phyloP scores from a whole-genome alignment of 2,797 vertebrate species.

The Triplophysa yarkandensis region DNA sequence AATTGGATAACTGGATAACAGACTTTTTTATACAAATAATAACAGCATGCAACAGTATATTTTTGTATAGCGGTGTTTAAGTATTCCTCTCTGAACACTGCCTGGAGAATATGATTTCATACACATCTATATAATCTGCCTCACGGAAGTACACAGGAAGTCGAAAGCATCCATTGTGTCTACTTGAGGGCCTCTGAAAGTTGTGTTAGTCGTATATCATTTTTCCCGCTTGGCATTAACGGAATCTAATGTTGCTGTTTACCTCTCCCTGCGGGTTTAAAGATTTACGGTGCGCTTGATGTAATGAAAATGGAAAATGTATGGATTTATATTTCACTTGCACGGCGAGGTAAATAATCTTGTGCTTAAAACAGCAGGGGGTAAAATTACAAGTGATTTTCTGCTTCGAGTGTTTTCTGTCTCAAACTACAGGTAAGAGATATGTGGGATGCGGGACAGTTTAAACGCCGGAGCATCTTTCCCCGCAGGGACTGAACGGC shows the following conservation, averaged over 20 bases:
- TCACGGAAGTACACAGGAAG: conserved; percentile 3
- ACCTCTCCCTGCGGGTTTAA: conserved; percentile 15
- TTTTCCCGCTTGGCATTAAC: conserved; percentile 22
- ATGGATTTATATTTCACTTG: conserved; percentile 42
- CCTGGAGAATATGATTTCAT: not conserved
- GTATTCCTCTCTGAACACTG: not conserved
- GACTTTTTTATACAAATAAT: too few relatives aligned
- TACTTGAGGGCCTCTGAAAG: not conserved
- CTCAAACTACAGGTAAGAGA: conserved; percentile 49
- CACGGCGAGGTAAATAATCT: conserved; percentile 19
- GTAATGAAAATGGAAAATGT: conserved; percentile 51
- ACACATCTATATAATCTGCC: not conserved
- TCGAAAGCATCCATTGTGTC: not conserved
- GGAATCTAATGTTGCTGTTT: conserved; percentile 8
- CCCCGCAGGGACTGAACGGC: conserved; percentile 45
- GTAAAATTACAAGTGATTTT: conserved; percentile 18
- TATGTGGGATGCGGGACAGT: conserved; percentile 30
- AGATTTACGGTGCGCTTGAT: conserved; percentile 42
- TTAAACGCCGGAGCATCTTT: conserved; percentile 48
- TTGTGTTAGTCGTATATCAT: conserved; percentile 10
- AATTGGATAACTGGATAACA: too few relatives aligned
- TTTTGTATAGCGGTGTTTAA: not conserved
- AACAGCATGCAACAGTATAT: too few relatives aligned
- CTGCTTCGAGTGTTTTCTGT: conserved; percentile 43
- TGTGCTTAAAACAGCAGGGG: not conserved